These are phyloP conservation scores for Drosophila demipolita DNA, from an alignment of 2,888 invertebrate genomes.

Conservation along the genomic window DNA sequence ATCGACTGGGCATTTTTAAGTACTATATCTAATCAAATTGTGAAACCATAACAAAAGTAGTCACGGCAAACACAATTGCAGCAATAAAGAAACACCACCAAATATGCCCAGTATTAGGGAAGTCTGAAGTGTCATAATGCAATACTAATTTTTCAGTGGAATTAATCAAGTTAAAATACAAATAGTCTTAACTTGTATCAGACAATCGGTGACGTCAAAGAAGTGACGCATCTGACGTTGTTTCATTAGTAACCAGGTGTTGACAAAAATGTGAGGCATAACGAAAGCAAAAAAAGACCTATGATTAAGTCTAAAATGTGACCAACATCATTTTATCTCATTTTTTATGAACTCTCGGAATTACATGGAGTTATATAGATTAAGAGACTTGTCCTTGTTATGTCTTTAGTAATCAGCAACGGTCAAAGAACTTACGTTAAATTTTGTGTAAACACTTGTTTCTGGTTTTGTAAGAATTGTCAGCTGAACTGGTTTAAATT, in stretches of 20 bases:
- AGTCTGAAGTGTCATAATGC: slow-evolving; percentile 1
- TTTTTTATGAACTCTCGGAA: slow-evolving; percentile 3
- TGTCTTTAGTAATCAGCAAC: slow-evolving; percentile 1
- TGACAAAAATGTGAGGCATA: slow-evolving; percentile 45
- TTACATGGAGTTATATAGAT: neutral
- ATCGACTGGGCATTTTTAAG: neutral
- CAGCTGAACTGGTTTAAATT: slow-evolving; percentile 23
- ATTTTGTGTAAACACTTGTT: neutral
- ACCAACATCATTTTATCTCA: neutral
- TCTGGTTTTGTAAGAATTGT: slow-evolving; percentile 18
- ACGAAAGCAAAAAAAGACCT: neutral
- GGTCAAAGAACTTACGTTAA: slow-evolving; percentile 50
- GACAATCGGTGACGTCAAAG: slow-evolving; percentile 52
- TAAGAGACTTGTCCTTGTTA: slow-evolving; percentile 34
- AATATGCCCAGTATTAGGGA: slow-evolving; percentile 16
- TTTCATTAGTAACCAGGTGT: slow-evolving; percentile 55
- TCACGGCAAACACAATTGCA: neutral
- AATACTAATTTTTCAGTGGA: slow-evolving; percentile 45
- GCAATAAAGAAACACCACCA: slow-evolving; percentile 8
- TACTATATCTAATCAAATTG: slow-evolving; percentile 21
- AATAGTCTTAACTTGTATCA: slow-evolving; percentile 22
- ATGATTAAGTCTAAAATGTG: slow-evolving; percentile 25
- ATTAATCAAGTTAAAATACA: neutral
- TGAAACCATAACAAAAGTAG: slow-evolving; percentile 4
- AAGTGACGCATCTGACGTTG: slow-evolving; percentile 49